A percentile compares a stretch with the other conserved stretches of the same genome.
Evolutionary conservation across 1,140 invertebrate genomes (phyloP).

Genomic region (Bathynomus jamesi): DNA sequence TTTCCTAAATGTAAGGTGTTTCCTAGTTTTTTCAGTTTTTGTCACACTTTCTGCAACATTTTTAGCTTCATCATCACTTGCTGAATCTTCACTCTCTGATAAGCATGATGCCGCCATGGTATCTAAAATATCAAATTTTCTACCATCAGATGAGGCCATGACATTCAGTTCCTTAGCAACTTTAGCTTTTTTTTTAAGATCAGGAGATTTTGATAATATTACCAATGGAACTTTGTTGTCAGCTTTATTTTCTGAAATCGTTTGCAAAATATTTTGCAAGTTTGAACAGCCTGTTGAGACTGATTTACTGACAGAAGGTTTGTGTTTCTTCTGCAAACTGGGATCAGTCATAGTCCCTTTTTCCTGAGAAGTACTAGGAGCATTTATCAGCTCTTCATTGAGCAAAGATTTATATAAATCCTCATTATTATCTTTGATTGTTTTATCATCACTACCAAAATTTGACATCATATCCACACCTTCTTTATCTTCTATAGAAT

Average conservation of each 20-base stretch:
- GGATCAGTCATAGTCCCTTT: not conserved
- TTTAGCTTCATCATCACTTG: not conserved
- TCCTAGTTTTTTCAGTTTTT: no score
- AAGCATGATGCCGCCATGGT: no score
- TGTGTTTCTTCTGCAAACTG: not conserved
- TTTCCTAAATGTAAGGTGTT: no score
- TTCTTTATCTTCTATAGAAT: no score
- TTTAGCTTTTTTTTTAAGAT: not conserved
- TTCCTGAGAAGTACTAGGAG: not conserved
- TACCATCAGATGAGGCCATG: not conserved
- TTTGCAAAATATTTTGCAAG: not conserved
- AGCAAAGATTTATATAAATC: not conserved
- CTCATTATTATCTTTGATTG: not conserved
- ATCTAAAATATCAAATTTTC: not conserved
- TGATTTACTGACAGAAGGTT: not conserved
- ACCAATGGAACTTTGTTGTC: not conserved
- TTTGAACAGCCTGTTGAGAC: not conserved
- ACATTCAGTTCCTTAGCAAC: not conserved
- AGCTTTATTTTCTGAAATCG: not conserved
- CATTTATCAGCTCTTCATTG: no score
- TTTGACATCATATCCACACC: not conserved
- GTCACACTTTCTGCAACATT: no score
- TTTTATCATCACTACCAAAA: not conserved
- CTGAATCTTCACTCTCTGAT: not conserved
- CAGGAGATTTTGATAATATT: not conserved